Conservation (phyloP, 2,888 invertebrate species). For the Coronaproctus castanopsis region DNA sequence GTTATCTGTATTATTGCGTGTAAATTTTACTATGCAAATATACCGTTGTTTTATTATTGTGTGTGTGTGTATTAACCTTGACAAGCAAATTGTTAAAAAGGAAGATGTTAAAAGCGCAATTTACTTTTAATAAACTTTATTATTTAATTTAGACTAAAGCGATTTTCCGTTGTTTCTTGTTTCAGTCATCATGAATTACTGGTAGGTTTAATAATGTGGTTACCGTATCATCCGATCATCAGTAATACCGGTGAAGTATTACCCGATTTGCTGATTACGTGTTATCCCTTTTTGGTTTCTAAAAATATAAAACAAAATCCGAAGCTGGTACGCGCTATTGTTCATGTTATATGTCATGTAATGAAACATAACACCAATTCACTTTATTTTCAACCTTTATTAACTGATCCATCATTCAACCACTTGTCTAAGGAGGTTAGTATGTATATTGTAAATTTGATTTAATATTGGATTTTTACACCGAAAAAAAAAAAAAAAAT, state of each 20-base stretch:
- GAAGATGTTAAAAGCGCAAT: too few relatives aligned
- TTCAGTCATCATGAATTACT: not conserved
- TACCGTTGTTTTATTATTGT: too few relatives aligned
- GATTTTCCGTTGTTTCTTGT: too few relatives aligned
- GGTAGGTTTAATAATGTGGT: not conserved
- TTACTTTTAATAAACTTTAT: too few relatives aligned
- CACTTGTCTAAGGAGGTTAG: not conserved
- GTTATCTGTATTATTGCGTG: too few relatives aligned
- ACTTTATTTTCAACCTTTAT: not conserved
- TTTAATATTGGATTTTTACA: too few relatives aligned
- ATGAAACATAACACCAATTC: not conserved
- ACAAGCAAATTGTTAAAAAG: too few relatives aligned
- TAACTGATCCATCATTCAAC: not conserved
- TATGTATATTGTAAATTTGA: too few relatives aligned
- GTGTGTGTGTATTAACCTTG: too few relatives aligned
- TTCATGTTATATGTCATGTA: not conserved
- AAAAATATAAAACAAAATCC: not conserved
- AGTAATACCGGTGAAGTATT: not conserved
- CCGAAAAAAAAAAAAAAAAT: too few relatives aligned
- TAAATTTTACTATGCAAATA: too few relatives aligned
- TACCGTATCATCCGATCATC: not conserved
- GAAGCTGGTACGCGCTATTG: not conserved
- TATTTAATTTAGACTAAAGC: too few relatives aligned
- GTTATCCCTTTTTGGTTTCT: not conserved
- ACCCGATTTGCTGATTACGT: not conserved